Conservation (phyloP, 2,113 vertebrate species). For the Gasterosteus nipponicus region DNA sequence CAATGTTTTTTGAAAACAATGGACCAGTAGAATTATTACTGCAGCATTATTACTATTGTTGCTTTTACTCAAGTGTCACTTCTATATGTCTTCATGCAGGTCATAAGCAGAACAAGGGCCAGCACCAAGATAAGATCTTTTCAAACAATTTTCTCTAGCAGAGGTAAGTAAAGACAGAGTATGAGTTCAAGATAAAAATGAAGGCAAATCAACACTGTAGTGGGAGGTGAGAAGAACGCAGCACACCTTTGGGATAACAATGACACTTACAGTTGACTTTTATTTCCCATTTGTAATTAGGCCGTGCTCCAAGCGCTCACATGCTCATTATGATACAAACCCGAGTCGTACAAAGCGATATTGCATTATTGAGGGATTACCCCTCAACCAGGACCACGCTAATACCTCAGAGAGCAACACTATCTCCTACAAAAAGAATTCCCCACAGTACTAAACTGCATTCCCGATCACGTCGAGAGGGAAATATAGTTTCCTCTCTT, state of each 20-base stretch:
- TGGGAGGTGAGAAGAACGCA: background rate
- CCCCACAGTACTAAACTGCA: background rate
- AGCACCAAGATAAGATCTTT: constrained; percentile 1
- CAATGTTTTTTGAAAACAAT: background rate
- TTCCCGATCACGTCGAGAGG: background rate
- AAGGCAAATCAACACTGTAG: background rate
- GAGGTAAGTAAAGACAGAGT: background rate
- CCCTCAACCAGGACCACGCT: background rate
- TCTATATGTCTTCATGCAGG: background rate
- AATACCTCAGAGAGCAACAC: constrained; percentile 9
- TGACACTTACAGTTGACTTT: constrained; percentile 40
- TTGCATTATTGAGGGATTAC: constrained; percentile 38
- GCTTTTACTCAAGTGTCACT: background rate
- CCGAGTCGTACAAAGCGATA: constrained; percentile 44
- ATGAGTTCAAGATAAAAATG: background rate
- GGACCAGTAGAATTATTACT: background rate
- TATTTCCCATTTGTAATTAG: constrained; percentile 66
- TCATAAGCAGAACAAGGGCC: background rate
- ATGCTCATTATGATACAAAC: constrained; percentile 48
- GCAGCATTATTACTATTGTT: constrained; percentile 6
- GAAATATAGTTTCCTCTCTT: background rate
- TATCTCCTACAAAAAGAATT: background rate
- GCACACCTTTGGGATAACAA: constrained; percentile 26
- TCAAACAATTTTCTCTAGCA: background rate
- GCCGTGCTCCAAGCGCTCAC: constrained; percentile 24